A percentile compares a stretch with the other conserved stretches of the same genome.
Evolutionary conservation across 2,797 vertebrate genomes (phyloP).

Genomic region (Rhabdomys pumilio): DNA sequence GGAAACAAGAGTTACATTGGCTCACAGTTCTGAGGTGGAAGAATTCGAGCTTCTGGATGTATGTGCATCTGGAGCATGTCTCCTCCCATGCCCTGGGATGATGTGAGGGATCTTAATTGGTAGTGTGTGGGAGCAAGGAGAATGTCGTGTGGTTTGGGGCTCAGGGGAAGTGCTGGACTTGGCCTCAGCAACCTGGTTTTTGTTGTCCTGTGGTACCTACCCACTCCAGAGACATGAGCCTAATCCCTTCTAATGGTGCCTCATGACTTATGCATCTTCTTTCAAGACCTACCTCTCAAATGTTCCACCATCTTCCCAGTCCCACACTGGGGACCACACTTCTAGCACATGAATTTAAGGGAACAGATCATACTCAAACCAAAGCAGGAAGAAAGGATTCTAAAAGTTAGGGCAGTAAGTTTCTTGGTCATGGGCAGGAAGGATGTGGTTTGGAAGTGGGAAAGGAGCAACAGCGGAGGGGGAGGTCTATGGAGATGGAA

Average conservation of each 20-base stretch:
- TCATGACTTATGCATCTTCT: neutral
- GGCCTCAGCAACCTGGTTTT: no score
- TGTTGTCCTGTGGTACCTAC: neutral
- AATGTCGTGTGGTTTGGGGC: no score
- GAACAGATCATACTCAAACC: neutral
- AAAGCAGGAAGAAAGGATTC: neutral
- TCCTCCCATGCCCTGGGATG: neutral
- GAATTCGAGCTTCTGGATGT: no score
- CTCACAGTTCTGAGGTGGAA: neutral
- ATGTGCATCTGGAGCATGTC: neutral
- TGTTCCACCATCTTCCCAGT: neutral
- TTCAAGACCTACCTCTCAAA: neutral
- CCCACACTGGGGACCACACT: neutral
- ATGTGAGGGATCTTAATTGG: neutral
- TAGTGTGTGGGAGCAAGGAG: neutral
- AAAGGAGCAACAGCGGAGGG: neutral
- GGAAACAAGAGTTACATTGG: neutral
- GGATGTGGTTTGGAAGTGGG: neutral
- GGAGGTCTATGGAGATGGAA: neutral
- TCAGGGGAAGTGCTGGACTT: neutral
- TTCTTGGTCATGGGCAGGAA: neutral
- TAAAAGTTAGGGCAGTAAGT: neutral
- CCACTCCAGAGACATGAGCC: neutral
- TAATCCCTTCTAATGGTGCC: neutral
- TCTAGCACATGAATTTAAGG: no score